Evolutionary conservation across 2,797 vertebrate species (phyloP), one percentile per base, ranked within the genome.

Genomic region (Uromys caudimaculatus): DNA sequence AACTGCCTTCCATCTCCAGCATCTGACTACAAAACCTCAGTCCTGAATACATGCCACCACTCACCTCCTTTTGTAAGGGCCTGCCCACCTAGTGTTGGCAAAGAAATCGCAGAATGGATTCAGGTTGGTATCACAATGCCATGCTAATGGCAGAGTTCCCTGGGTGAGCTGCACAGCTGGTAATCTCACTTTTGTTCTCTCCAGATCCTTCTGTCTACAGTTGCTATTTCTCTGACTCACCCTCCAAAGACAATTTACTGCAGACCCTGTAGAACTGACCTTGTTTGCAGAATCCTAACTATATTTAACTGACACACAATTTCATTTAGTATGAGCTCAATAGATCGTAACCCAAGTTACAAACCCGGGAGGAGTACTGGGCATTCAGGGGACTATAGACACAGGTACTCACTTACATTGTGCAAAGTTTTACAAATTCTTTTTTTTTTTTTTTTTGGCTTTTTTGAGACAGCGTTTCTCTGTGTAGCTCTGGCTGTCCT

Each of bases 291-390:
- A 94, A 77, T 95, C 35, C 69, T 92, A 84, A 77, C 93, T 95
- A 94, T 92, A 82, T 77, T 92, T 95, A 76, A 60, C 83, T 76
- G 76, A 89, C n/a, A 67, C 29, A 14, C 60, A 93, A 91, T 92
- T 47, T 88, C n/a, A 75, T 62, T 92, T 89, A 56, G 41, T 71
- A 44, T 89, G 71, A 94, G 95, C 5, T 83, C 69, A 79, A 27
- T 32, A 8, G 58, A 77, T 92, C 88, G 89, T 88, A 92, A 90
- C 6, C 11, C 88, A 29, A 38, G n/a, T 84, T 84, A 75, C 82
- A 41, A 95, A 83, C 60, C 50, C 32, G 7, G 8, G 6, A 29
- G 16, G 17, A 54, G 73, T 32, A 69, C 21, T 17, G 29, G 14
- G 38, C 47, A 69, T 21, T 44, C 67, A 27, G 17, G 16, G 10